Evolutionary conservation across 2,797 vertebrate species (phyloP).

Genomic region (Ptychobarbus kaznakovi): DNA sequence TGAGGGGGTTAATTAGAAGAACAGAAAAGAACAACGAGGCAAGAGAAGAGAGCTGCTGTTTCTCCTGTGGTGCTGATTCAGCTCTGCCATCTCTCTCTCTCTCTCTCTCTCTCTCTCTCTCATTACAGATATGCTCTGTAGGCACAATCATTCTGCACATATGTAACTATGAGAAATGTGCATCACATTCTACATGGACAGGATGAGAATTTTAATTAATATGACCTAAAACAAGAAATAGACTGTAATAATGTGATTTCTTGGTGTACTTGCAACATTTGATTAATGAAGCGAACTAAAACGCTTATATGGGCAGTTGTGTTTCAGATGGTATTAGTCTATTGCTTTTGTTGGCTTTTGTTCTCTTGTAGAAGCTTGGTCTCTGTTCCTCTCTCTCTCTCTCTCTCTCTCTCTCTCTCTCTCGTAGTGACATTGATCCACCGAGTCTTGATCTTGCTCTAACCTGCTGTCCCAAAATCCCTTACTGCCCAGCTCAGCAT

Average conservation of each 20-base stretch:
- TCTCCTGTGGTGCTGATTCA: constrained; percentile 56
- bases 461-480: constrained; percentile 46
- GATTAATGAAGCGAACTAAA: constrained; percentile 37
- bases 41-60: constrained; percentile 51
- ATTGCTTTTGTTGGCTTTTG: constrained; percentile 55
- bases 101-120: constrained; percentile 51
- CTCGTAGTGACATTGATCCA: constrained; percentile 54
- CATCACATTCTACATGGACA: constrained; percentile 8
- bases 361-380: constrained; percentile 29
- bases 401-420: constrained; percentile 11
- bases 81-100: constrained; percentile 59
- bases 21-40: constrained; percentile 52
- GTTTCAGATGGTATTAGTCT: not conserved
- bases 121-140: constrained; percentile 45
- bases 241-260: constrained; percentile 22
- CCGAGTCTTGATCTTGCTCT: constrained; percentile 51
- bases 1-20: constrained; percentile 60
- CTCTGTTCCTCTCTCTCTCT: constrained; percentile 23
- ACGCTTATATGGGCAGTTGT: constrained; percentile 11
- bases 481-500: constrained; percentile 47
- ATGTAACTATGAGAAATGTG: constrained; percentile 31
- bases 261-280: constrained; percentile 1
- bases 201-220: constrained; percentile 19
- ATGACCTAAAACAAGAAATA: constrained; percentile 5
- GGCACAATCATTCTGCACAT: constrained; percentile 43